Evolutionary conservation across 2,113 vertebrate genomes (phyloP).

Genomic region (Ellobius talpinus): DNA sequence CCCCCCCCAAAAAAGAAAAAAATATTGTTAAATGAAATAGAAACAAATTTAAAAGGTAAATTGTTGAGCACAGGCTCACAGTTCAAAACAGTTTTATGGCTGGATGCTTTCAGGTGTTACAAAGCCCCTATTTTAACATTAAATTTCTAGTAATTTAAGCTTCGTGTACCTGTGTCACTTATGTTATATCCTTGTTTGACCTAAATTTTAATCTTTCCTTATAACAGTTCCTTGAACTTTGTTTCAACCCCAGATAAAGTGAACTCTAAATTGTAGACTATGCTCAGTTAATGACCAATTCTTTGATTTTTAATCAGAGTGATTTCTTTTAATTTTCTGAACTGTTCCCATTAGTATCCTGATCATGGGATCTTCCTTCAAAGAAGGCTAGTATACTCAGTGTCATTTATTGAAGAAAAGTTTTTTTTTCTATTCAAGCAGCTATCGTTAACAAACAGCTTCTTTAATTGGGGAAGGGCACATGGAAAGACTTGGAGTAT

Average conservation of each 20-base stretch:
- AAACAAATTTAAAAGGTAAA: neutral
- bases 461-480: neutral
- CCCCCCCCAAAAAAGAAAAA: neutral
- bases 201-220: neutral
- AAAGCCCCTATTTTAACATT: neutral
- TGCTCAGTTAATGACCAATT: neutral
- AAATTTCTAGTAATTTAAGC: neutral
- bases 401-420: neutral
- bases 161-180: no score
- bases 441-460: neutral
- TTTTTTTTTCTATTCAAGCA: neutral
- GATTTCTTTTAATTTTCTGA: neutral
- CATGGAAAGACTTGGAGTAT: neutral
- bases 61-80: neutral
- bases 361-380: neutral
- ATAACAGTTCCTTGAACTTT: neutral
- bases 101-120: neutral
- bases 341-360: neutral
- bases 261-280: neutral
- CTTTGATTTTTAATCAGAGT: neutral
- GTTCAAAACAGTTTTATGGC: neutral
- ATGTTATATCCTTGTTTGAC: neutral
- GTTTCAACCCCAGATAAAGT: neutral
- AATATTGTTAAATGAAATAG: neutral
- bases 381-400: neutral